These are phyloP conservation scores for Hololepta plana DNA, from an alignment of 2,888 invertebrate genomes.

Conservation along the genomic window DNA sequence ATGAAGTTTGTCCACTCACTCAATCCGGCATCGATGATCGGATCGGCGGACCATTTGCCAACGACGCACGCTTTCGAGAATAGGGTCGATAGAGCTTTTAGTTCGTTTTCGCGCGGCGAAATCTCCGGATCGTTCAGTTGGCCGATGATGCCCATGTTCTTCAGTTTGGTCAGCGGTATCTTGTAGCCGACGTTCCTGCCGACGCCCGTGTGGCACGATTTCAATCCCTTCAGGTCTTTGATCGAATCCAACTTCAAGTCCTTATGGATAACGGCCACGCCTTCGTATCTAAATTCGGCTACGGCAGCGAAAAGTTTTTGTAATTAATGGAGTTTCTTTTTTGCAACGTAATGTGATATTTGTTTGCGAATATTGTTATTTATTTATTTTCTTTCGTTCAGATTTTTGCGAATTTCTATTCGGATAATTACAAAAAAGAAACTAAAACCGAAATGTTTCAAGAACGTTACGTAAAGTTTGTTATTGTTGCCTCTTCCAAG, in stretches of 20 bases:
- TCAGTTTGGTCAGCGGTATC: constrained; percentile 59
- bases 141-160: constrained; percentile 47
- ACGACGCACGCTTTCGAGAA: constrained; percentile 75
- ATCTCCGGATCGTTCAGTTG: constrained; percentile 48
- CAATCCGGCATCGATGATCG: constrained; percentile 46
- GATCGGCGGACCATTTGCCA: constrained; percentile 64
- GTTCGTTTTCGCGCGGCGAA: constrained; percentile 61
- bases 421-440: no score
- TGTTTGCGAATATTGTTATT: no score
- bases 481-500: no score
- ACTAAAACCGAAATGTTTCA: no score
- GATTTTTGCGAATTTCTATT: no score
- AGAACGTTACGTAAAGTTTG: no score
- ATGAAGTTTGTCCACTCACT: constrained; percentile 43
- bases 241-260: constrained; percentile 48
- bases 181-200: constrained; percentile 82
- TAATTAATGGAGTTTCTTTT: no score
- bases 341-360: no score
- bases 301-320: no score
- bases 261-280: constrained; percentile 64
- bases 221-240: constrained; percentile 52
- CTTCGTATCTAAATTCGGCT: constrained; percentile 66
- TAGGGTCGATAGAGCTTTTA: constrained; percentile 60
- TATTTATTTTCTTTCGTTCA: no score
- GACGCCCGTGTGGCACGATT: constrained; percentile 75